phyloP scores from a whole-genome alignment of 2,888 invertebrate genomes.

The Saturnia japonica region DNA sequence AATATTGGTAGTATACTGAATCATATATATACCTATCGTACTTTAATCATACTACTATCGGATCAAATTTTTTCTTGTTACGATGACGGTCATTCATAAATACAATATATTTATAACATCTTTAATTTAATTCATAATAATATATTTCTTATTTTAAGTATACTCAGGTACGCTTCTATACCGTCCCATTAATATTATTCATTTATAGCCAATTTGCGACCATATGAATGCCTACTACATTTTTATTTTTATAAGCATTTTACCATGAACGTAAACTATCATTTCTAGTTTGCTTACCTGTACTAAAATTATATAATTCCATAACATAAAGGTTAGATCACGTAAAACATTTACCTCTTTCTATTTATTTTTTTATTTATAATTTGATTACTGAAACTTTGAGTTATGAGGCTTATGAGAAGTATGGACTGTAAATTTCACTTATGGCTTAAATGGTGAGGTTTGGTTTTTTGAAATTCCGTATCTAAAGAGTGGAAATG shows the following conservation, averaged over 20 bases:
- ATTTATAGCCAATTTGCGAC: not conserved
- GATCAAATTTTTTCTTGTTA: not conserved
- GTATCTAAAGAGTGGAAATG: too few relatives aligned
- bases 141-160: not conserved
- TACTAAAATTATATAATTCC: not conserved
- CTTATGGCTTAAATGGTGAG: too few relatives aligned
- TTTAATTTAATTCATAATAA: not conserved
- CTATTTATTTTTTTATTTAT: too few relatives aligned
- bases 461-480: too few relatives aligned
- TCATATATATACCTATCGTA: not conserved
- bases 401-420: too few relatives aligned
- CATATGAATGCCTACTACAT: not conserved
- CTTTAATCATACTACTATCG: not conserved
- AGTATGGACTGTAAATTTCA: not conserved
- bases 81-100: not conserved
- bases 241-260: not conserved
- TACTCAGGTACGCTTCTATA: not conserved
- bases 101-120: not conserved
- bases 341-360: too few relatives aligned
- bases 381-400: too few relatives aligned
- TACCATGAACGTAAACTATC: not conserved
- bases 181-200: not conserved
- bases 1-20: not conserved
- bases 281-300: not conserved
- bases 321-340: not conserved